Evolutionary conservation across 2,113 vertebrate genomes (phyloP), one percentile per base, ranked within the genome.

Genomic region (Aegithalos caudatus): DNA sequence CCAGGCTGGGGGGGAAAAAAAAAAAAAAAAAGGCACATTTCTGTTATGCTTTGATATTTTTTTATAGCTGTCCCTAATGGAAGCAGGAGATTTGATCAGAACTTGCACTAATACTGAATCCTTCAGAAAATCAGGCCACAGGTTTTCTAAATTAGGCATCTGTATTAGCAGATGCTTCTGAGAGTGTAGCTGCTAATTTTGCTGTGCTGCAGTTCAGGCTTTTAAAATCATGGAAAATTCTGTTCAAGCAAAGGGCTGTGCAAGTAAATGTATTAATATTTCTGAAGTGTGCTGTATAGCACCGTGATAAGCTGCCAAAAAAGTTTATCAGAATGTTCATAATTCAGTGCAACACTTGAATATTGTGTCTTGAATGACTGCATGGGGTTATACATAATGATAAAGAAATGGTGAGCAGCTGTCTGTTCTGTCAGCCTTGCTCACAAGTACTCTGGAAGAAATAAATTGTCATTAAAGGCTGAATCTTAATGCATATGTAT

Each of bases 401-500:
- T 85, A 71, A 67, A 91, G 83, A 90, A 95, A 81, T 89, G 35
- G 70, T 47, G 88, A 96, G 81, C 89, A 92, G 88, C 92, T 92
- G 81, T 73, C 88, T 47, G 3, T 85, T 86, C 66, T 81, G 57
- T 88, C 60, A 90, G 85, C 88, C 66, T 89, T 51, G 42, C 66
- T 70, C 85, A 94, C 71, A 82, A 65, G 35, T 85, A 37, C 76
- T 92, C 70, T 94, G 86, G 56, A 80, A 94, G 64, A 83, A 91
- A 81, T 81, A 94, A 92, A 86, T 65, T 56, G 90, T 94, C 86
- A 94, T 91, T 96, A 97, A 95, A 96, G 81, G n/a, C 71, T 79
- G 44, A 31, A 47, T 94, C 81, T 89, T 85, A 92, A 94, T 95
- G 81, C 86, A 73, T 84, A 87, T 95, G 78, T 51, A 92, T 93